These are phyloP conservation scores for Erinaceus europaeus DNA, from an alignment of 2,113 vertebrate genomes.

Conservation along the genomic window DNA sequence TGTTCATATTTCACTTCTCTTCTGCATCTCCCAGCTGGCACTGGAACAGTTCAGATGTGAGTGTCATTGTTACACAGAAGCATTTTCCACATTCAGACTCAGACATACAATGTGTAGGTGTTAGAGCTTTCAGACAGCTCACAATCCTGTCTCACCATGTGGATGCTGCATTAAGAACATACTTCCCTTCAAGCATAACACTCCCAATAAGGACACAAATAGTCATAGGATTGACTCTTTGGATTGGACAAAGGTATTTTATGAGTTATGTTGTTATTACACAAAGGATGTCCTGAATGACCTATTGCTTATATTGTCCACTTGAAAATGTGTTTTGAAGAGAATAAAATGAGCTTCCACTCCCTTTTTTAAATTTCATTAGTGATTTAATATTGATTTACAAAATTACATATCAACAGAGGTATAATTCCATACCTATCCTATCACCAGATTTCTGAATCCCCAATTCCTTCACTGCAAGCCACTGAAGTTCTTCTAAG, in stretches of 20 bases:
- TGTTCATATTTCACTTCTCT: too few relatives aligned
- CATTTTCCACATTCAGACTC: background rate
- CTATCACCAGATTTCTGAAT: too few relatives aligned
- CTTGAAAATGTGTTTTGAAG: background rate
- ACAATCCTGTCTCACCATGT: background rate
- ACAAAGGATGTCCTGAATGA: background rate
- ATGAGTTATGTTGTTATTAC: background rate
- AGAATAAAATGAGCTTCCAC: background rate
- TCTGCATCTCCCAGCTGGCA: too few relatives aligned
- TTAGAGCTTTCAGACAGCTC: background rate
- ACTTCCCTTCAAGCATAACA: background rate
- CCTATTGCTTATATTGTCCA: background rate
- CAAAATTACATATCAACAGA: too few relatives aligned
- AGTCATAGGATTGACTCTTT: background rate
- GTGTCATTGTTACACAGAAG: slow-evolving; percentile 9
- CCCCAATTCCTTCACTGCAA: too few relatives aligned
- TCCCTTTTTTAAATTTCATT: too few relatives aligned
- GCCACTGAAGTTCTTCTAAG: too few relatives aligned
- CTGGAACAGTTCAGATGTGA: too few relatives aligned
- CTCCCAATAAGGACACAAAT: background rate
- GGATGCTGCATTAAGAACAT: background rate
- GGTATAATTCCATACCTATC: too few relatives aligned
- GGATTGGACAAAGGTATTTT: background rate
- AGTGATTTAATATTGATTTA: too few relatives aligned
- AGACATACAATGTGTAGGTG: background rate